Evolutionary conservation across 2,113 vertebrate genomes (phyloP).

Genomic region (Perca flavescens): DNA sequence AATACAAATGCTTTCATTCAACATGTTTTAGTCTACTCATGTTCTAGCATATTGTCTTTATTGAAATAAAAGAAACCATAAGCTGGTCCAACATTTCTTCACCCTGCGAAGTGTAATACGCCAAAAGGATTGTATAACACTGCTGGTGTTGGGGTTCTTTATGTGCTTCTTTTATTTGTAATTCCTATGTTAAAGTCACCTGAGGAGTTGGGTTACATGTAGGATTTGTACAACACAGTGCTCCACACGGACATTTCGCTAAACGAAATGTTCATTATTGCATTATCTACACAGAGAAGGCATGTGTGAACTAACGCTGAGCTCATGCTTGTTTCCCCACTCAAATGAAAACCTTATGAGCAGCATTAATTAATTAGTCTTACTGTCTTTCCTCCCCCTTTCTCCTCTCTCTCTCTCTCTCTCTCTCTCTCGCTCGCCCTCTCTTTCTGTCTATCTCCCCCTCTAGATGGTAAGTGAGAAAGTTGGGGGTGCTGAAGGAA

Average conservation of each 20-base stretch:
- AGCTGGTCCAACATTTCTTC: background rate
- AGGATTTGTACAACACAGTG: background rate
- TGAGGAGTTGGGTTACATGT: background rate
- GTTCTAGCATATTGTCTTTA: conserved; percentile 31
- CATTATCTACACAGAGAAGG: background rate
- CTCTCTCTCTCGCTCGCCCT: background rate
- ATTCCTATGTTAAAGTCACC: background rate
- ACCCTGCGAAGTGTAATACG: conserved; percentile 21
- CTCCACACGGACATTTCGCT: background rate
- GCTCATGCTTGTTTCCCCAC: conserved; percentile 7
- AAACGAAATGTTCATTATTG: background rate
- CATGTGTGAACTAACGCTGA: conserved; percentile 6
- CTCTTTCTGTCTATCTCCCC: conserved; percentile 8
- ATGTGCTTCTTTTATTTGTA: background rate
- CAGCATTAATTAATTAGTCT: conserved; percentile 30
- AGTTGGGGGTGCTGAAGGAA: conserved; percentile 96
- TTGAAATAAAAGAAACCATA: background rate
- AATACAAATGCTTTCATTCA: conserved; percentile 48
- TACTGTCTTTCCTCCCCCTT: conserved; percentile 2
- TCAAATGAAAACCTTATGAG: conserved; percentile 47
- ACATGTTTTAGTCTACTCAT: conserved; percentile 13
- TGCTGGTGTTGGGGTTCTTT: background rate
- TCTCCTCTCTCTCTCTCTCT: background rate
- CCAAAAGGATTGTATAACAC: conserved; percentile 30
- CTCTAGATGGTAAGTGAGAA: conserved; percentile 96